A percentile compares a stretch with the other conserved stretches of the same genome.
Conservation (phyloP, 35 echinoderm and acorn worm genomes). For the Ophiothrix spiculata region DNA sequence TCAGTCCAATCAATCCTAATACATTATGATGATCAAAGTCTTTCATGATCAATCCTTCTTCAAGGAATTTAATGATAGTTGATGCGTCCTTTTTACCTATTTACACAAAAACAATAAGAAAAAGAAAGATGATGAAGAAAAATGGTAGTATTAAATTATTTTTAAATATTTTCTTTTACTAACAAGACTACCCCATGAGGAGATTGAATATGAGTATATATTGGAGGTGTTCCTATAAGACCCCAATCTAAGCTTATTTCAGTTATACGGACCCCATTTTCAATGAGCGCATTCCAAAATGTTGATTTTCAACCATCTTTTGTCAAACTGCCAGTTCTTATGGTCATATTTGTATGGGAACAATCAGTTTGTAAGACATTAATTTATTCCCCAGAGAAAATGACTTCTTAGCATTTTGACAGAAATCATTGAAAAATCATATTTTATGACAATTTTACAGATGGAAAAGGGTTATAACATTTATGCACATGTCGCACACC, state of each 20-base stretch:
- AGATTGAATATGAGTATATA: neutral
- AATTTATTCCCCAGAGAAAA: neutral
- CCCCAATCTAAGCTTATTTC: neutral
- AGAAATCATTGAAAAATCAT: too few relatives aligned
- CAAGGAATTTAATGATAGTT: conserved; percentile 21
- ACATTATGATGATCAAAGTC: conserved; percentile 33
- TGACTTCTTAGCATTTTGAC: neutral
- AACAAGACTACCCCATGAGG: too few relatives aligned
- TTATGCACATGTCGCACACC: too few relatives aligned
- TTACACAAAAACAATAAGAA: neutral
- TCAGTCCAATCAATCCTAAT: conserved; percentile 18
- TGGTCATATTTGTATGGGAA: neutral
- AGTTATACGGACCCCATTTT: neutral
- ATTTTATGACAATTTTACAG: too few relatives aligned
- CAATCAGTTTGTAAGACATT: neutral
- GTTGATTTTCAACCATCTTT: too few relatives aligned
- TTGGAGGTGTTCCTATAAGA: neutral
- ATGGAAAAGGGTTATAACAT: too few relatives aligned
- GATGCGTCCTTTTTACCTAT: neutral
- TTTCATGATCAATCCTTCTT: conserved; percentile 42
- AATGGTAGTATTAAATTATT: neutral
- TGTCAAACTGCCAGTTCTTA: too few relatives aligned
- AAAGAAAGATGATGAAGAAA: neutral
- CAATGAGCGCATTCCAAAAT: too few relatives aligned
- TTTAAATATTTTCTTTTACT: neutral